These are phyloP conservation scores for Chromobotia macracanthus DNA, from an alignment of 2,797 vertebrate genomes.

Conservation along the genomic window DNA sequence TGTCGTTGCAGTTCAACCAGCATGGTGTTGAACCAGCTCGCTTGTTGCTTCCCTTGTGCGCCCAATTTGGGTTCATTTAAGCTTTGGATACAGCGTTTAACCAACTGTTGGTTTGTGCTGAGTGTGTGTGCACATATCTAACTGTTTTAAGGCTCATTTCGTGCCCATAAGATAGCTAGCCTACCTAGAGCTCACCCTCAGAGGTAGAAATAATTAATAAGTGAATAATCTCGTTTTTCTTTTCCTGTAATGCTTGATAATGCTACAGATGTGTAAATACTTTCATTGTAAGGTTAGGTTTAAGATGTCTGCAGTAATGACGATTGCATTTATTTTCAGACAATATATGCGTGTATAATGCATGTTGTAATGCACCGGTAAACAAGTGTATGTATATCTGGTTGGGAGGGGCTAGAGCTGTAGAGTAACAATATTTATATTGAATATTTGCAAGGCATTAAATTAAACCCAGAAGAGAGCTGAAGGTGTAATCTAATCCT, in stretches of 20 bases:
- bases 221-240: too few relatives aligned
- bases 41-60: not conserved
- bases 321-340: too few relatives aligned
- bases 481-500: not conserved
- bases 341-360: too few relatives aligned
- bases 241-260: too few relatives aligned
- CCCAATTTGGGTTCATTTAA: not conserved
- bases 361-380: not conserved
- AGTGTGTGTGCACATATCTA: not conserved
- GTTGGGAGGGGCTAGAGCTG: not conserved
- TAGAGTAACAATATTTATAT: not conserved
- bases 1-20: not conserved
- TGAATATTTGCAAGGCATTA: not conserved
- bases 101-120: conserved; percentile 9
- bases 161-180: not conserved
- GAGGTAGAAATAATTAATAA: not conserved
- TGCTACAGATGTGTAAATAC: too few relatives aligned
- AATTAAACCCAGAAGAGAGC: not conserved
- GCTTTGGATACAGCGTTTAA: not conserved
- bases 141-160: not conserved
- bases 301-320: too few relatives aligned
- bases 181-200: not conserved
- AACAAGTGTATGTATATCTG: not conserved
- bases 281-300: too few relatives aligned
- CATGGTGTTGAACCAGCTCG: not conserved